Evolutionary conservation across 2,113 vertebrate species (phyloP).

Genomic region (Chionis minor): DNA sequence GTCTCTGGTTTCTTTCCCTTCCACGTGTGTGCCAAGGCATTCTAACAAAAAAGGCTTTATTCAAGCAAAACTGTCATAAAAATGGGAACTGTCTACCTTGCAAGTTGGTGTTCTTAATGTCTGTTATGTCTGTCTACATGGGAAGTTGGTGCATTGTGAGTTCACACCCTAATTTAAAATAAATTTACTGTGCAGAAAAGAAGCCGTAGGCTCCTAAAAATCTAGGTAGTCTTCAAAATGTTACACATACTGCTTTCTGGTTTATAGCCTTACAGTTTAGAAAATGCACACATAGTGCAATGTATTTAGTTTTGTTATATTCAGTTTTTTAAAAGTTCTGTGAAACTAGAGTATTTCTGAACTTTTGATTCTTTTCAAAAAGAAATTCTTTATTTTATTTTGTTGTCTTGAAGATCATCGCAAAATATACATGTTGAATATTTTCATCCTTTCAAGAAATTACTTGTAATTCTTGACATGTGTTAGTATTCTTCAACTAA

Average conservation of each 20-base stretch:
- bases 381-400: not conserved
- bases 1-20: not conserved
- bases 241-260: not conserved
- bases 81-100: not conserved
- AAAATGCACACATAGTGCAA: not conserved
- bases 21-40: not conserved
- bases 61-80: not conserved
- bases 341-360: not conserved
- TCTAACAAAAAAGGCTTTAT: not conserved
- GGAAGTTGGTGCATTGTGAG: not conserved
- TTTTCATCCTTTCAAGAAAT: not conserved
- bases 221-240: not conserved
- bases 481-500: not conserved
- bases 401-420: not conserved
- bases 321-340: not conserved
- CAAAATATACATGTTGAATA: not conserved
- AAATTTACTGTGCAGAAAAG: not conserved
- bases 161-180: not conserved
- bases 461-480: not conserved
- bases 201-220: not conserved
- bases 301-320: not conserved
- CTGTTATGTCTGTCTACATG: not conserved
- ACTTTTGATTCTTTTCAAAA: not conserved
- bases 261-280: not conserved
- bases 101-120: not conserved